A percentile compares a stretch with the other conserved stretches of the same genome.
phyloP scores from a whole-genome alignment of 2,888 invertebrate species.

The Chymomyza procnemis region DNA sequence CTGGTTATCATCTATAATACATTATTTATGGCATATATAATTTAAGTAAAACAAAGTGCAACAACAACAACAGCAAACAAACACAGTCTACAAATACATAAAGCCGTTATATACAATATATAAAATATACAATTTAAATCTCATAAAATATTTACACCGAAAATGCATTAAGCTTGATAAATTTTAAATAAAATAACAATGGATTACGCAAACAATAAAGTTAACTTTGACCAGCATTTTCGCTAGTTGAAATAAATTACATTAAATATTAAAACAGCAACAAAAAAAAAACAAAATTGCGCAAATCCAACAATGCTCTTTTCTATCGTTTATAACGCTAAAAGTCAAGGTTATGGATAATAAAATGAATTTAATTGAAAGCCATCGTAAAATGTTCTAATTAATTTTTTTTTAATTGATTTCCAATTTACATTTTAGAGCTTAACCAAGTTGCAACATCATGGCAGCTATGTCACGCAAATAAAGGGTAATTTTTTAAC shows the following conservation, averaged over 20 bases:
- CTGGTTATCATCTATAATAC: neutral
- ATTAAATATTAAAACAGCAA: neutral
- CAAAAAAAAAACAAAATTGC: neutral
- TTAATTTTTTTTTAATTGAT: neutral
- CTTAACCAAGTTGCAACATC: neutral
- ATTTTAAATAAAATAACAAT: constrained; percentile 20
- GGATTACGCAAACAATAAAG: neutral
- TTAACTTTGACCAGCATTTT: neutral
- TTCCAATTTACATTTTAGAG: neutral
- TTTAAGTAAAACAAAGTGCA: neutral
- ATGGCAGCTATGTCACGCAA: no score
- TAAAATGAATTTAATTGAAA: neutral
- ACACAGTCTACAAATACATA: constrained; percentile 6
- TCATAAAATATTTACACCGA: neutral
- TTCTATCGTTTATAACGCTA: neutral
- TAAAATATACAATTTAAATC: no score
- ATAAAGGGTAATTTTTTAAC: no score
- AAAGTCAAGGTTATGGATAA: neutral
- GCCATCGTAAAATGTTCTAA: neutral
- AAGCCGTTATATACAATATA: constrained; percentile 11
- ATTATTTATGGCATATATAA: neutral
- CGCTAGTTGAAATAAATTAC: neutral
- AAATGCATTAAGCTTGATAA: constrained; percentile 17
- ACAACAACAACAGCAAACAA: constrained; percentile 4
- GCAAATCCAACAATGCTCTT: neutral